Percentiles rank a stretch among this genome's conserved stretches.
Evolutionary conservation across 2,113 vertebrate genomes (phyloP).

Genomic region (Xenotilapia caudafasciata): DNA sequence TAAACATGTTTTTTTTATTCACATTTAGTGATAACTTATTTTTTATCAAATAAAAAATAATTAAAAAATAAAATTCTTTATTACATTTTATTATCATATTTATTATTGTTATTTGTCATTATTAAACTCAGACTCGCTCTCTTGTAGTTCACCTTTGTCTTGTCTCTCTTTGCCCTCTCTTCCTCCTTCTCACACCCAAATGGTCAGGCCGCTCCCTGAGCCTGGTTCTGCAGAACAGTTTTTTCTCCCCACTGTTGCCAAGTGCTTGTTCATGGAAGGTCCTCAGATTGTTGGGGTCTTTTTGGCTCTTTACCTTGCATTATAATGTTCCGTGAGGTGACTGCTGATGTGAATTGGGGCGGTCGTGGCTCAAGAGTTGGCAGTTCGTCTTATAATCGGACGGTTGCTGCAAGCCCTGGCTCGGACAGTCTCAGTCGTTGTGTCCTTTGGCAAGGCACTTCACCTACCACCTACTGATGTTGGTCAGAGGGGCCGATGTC

Average conservation of each 20-base stretch:
- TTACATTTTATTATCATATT: not conserved
- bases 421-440: accelerated
- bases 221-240: not conserved
- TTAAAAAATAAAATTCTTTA: not conserved
- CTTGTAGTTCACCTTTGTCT: not conserved
- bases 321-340: not conserved
- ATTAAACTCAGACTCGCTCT: not conserved
- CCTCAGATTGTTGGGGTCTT: not conserved
- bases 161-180: not conserved
- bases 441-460: not conserved
- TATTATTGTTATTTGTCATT: not conserved
- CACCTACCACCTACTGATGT: not conserved
- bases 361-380: not conserved
- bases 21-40: not conserved
- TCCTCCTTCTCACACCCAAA: not conserved
- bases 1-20: not conserved
- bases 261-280: not conserved
- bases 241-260: not conserved
- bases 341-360: not conserved
- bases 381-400: not conserved
- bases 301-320: not conserved
- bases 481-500: not conserved
- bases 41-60: not conserved
- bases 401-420: not conserved
- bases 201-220: not conserved